Evolutionary conservation across 2,888 invertebrate genomes (phyloP).

Genomic region (Diarsia rubi): DNA sequence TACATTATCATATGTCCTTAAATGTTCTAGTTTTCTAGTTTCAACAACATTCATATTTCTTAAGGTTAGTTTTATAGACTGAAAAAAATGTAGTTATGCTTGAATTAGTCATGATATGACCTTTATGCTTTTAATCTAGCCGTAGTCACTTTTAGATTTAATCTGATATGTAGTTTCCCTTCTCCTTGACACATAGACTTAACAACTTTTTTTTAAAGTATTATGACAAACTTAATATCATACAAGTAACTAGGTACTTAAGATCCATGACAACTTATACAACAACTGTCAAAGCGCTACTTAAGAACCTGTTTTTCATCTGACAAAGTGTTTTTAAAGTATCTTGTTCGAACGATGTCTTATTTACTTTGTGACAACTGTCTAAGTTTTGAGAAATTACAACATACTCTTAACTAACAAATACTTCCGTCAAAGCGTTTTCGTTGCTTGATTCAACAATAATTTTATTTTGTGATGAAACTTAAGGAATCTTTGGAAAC

Average conservation of each 20-base stretch:
- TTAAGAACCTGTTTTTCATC: conserved; percentile 20
- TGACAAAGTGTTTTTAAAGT: conserved; percentile 8
- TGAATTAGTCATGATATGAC: conserved; percentile 18
- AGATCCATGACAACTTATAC: conserved; percentile 26
- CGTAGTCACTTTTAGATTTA: conserved; percentile 44
- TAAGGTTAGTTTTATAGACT: not conserved
- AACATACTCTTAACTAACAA: not conserved
- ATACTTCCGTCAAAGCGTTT: not conserved
- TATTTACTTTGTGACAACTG: not conserved
- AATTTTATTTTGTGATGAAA: conserved; percentile 3
- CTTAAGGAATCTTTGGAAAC: conserved; percentile 27
- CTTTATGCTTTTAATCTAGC: conserved; percentile 35
- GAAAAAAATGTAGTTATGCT: conserved; percentile 10
- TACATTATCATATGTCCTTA: conserved; percentile 13
- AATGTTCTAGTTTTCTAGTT: conserved; percentile 5
- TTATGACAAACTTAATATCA: conserved; percentile 22
- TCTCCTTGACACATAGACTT: conserved; percentile 24
- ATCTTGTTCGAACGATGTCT: conserved; percentile 17
- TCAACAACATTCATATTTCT: conserved; percentile 23
- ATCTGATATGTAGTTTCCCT: conserved; percentile 36
- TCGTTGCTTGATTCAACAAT: not conserved
- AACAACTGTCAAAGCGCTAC: conserved; percentile 8
- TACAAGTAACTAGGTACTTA: conserved; percentile 44
- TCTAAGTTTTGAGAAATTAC: not conserved
- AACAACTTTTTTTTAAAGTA: conserved; percentile 13